phyloP scores from a whole-genome alignment of 2,888 invertebrate genomes.

The Griposia aprilina region DNA sequence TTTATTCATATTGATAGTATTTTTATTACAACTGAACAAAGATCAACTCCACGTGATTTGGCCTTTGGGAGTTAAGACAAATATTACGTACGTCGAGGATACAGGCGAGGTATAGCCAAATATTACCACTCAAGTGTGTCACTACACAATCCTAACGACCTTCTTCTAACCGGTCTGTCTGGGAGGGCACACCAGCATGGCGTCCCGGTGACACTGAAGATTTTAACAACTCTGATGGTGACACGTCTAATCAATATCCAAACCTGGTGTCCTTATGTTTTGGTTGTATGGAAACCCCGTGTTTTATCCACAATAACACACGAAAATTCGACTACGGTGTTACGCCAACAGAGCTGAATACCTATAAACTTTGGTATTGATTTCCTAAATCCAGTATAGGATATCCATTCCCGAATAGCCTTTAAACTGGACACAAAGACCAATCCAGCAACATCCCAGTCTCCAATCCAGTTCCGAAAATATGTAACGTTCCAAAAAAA shows the following conservation, averaged over 20 bases:
- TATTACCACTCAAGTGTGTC: slow-evolving; percentile 86
- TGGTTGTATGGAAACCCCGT: slow-evolving; percentile 67
- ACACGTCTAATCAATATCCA: slow-evolving; percentile 81
- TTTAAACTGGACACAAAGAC: slow-evolving; percentile 53
- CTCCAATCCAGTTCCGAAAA: slow-evolving; percentile 51
- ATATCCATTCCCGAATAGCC: slow-evolving; percentile 36
- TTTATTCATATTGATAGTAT: slow-evolving; percentile 99
- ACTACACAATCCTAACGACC: slow-evolving; percentile 89
- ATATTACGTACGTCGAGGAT: slow-evolving; percentile 98
- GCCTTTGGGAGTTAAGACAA: slow-evolving; percentile 98
- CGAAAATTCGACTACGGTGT: slow-evolving; percentile 61
- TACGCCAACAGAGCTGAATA: slow-evolving; percentile 30
- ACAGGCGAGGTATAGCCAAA: slow-evolving; percentile 95
- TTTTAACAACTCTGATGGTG: slow-evolving; percentile 83
- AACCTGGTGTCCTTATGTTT: slow-evolving; percentile 71
- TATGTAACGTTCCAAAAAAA: slow-evolving; percentile 24
- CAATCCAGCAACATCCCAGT: slow-evolving; percentile 51
- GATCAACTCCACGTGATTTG: slow-evolving; percentile 99
- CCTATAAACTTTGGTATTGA: slow-evolving; percentile 41
- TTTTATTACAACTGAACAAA: slow-evolving; percentile 99
- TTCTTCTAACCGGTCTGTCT: slow-evolving; percentile 90
- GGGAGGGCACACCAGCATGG: slow-evolving; percentile 90
- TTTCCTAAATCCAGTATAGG: slow-evolving; percentile 38
- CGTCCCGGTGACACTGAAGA: slow-evolving; percentile 83
- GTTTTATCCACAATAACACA: slow-evolving; percentile 56